Evolutionary conservation across 2,888 invertebrate genomes (phyloP), one percentile per base, ranked within the genome.

Genomic region (Drosophila sordidula): DNA sequence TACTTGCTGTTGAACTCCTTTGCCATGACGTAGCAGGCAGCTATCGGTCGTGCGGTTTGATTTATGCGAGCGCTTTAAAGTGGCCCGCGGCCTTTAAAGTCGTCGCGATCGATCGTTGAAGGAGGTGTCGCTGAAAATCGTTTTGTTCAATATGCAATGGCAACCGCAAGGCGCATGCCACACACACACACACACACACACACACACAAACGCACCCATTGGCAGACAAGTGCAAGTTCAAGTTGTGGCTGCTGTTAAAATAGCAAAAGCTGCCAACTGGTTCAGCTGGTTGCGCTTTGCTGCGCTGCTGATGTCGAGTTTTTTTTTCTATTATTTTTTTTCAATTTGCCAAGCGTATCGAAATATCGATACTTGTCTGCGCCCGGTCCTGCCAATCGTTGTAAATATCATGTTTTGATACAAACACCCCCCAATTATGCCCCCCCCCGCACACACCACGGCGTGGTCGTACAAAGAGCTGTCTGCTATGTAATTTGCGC

Each of bases 401-500:
- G 46, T 63, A 56, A 73, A 72, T 72, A 62, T 67, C 62, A 67
- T 67, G 67, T 51, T 66, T 59, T 57, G 29, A 36, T 44, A 52
- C 26, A 38, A 62, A 36, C 41, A 32, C 49, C 16, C 45, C 29
- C 61, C 39, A n/a, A 6, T 32, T 34, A 34, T 12, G 4, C 11
- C 34, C 26, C 5, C 26, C 32, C 11, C 12, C 12, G 11, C 34
- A 34, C 11, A 34, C 34, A 4, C 34, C 12, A 51, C 18, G 29
- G 29, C 34, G 54, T 25, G 34, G 6, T 55, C 62, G 39, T 34
- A 66, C 69, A 57, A 57, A 67, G 39, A 75, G 75, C 63, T 75
- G 66, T 64, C 61, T 77, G 74, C 71, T 78, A 72, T 80, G 75
- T 75, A 71, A 81, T 81, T 81, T 78, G 69, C 81, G 67, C 81